These are phyloP conservation scores for Atta cephalotes DNA, from an alignment of 1,140 invertebrate species.

Conservation along the genomic window DNA sequence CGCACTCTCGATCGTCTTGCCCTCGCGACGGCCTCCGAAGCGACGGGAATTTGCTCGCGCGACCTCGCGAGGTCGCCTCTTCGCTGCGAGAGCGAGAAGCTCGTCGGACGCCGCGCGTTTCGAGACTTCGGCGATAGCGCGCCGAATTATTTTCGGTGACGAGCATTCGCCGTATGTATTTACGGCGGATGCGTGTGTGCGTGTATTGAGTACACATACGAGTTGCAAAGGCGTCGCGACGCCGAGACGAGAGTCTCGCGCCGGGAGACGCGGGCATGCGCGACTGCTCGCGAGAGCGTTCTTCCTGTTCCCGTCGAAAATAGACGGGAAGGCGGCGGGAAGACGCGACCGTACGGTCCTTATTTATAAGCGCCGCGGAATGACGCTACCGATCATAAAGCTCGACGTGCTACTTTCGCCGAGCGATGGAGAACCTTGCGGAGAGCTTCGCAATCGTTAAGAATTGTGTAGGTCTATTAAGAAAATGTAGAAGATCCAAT, in stretches of 20 bases:
- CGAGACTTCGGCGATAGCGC: constrained; percentile 57
- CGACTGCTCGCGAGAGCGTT: constrained; percentile 52
- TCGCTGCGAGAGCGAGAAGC: constrained; percentile 40
- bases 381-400: constrained; percentile 43
- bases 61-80: constrained; percentile 51
- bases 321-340: constrained; percentile 68
- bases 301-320: constrained; percentile 75
- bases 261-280: constrained; percentile 63
- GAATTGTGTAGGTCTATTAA: not conserved
- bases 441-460: not conserved
- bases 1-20: not conserved
- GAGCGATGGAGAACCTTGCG: not conserved
- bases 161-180: constrained; percentile 71
- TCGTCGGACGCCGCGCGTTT: constrained; percentile 48
- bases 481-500: not conserved
- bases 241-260: constrained; percentile 27
- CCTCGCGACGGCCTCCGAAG: not conserved
- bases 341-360: constrained; percentile 62
- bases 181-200: constrained; percentile 56
- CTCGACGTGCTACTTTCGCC: constrained; percentile 43
- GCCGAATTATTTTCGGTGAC: constrained; percentile 74
- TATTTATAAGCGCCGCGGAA: constrained; percentile 67
- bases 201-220: constrained; percentile 1
- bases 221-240: constrained; percentile 50
- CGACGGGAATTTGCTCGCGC: constrained; percentile 35